Evolutionary conservation across 2,797 vertebrate species (phyloP), one percentile per base, ranked within the genome.

Genomic region (Urocyon cinereoargenteus): DNA sequence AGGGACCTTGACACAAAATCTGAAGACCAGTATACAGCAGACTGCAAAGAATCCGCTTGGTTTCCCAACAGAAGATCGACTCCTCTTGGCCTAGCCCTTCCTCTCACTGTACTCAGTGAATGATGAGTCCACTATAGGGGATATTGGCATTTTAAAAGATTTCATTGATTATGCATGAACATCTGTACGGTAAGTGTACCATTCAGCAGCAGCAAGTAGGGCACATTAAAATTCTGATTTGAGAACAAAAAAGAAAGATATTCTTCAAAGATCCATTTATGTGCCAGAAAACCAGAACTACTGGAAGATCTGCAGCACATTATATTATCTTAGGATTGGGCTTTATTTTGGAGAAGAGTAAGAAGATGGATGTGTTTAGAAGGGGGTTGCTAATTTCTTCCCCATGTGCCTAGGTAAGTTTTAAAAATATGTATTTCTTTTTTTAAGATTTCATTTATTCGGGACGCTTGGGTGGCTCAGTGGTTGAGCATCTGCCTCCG

Each of bases 151-250:
- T 96, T 94, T 70, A 84, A 89, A 92, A 95, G 21, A 90, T 34
- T 77, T 97, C 85, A 81, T 87, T 90, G 61, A 93, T 91, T 97
- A 96, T 94, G 72, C 40, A 89, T 94, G 49, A 91, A 91, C 64
- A 91, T 78, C 92, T 93, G 83, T 77, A 68, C 79, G 51, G 81
- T 57, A 93, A 95, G 90, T 93, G 61, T 62, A 93, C 55, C 11
- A 87, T 93, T 93, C 45, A 40, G 14, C 51, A 84, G 64, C 26
- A 40, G 18, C 18, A 51, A 96, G 86, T 83, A 95, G 49, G 90
- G 22, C 5, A 83, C 73, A 89, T 11, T 97, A 70, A 83, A 88
- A 97, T 96, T 95, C 34, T 89, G 66, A 94, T 94, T 96, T 91
- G 82, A 94, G 91, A 81, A 70, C 31, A 64, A 59, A 70, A 40